phyloP scores from a whole-genome alignment of 2,113 vertebrate species.

The Mola mola region DNA sequence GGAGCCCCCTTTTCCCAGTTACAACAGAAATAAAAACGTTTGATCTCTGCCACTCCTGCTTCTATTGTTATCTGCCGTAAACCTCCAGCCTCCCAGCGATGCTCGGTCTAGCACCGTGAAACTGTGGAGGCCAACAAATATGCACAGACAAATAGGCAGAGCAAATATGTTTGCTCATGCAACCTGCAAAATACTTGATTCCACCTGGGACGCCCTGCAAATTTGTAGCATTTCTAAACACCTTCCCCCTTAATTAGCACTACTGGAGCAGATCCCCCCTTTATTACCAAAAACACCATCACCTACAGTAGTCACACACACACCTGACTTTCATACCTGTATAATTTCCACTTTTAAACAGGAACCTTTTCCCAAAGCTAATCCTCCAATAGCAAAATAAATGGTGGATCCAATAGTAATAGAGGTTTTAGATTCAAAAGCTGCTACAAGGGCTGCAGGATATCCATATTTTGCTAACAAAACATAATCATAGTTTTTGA shows the following conservation, averaged over 20 bases:
- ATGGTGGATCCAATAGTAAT: too few relatives aligned
- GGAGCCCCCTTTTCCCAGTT: constrained; percentile 68
- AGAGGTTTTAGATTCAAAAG: too few relatives aligned
- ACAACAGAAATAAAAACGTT: constrained; percentile 77
- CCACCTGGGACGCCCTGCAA: constrained; percentile 44
- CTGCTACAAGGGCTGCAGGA: too few relatives aligned
- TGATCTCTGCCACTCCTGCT: constrained; percentile 70
- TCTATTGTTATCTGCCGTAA: constrained; percentile 69
- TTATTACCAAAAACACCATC: not conserved
- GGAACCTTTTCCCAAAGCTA: too few relatives aligned
- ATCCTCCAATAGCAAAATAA: too few relatives aligned
- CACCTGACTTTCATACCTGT: constrained; percentile 45
- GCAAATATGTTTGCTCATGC: constrained; percentile 56
- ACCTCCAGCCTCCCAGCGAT: constrained; percentile 35
- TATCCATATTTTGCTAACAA: constrained; percentile 21
- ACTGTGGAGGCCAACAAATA: constrained; percentile 43
- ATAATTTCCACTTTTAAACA: too few relatives aligned
- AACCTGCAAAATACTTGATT: constrained; percentile 68
- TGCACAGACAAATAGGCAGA: constrained; percentile 47
- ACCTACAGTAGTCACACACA: too few relatives aligned
- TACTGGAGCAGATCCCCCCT: constrained; percentile 27
- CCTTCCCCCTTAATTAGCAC: constrained; percentile 72
- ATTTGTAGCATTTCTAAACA: constrained; percentile 71
- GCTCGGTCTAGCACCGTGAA: constrained; percentile 27
- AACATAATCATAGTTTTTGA: constrained; percentile 8